Base-by-base conservation (phyloP, 2,888 invertebrate genomes). In the Biston betularia region DNA sequence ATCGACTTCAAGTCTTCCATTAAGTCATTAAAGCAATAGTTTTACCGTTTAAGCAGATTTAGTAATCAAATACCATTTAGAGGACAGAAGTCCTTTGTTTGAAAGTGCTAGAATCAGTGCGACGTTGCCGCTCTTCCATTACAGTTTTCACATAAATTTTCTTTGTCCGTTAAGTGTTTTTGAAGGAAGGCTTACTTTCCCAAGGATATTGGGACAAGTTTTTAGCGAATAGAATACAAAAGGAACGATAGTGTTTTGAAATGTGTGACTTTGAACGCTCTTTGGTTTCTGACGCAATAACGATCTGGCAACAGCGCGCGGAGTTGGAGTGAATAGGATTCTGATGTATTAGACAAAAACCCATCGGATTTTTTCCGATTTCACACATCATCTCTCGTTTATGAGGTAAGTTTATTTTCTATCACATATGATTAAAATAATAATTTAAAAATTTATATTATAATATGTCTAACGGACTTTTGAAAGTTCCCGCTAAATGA, bases 231-330 rank as follows among this genome's bases (percentile, higher is more conserved):
- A 69, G 76, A 79, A 78, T 74, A 53, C 67, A 65, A 75, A 85
- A 89, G 87, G 89, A 81, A 90, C 90, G 90, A 78, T 84, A 84
- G 83, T 87, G 84, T 83, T 74, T 83, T 89, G 92, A 91, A 89
- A 92, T 92, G 92, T 87, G 83, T 89, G 81, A 77, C 76, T 86
- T 84, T 87, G 90, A 91, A 89, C 88, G 84, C 75, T 89, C 78
- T 83, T 79, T 80, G 86, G 71, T 90, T 79, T 92, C 93, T 93
- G 93, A 93, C 88, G 93, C 93, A 93, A 93, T 89, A 88, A 81
- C 91, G 79, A 89, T 86, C 88, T 92, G 93, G 92, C 93, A 93
- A 92, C 93, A 90, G 84, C 87, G 92, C 90, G 76, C 83, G 78
- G 85, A 87, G 77, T 89, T 84, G 75, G 87, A 88, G 76, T 93